Evolutionary conservation across 2,888 invertebrate species (phyloP).

Genomic region (Caenorhabditis auriculariae): DNA sequence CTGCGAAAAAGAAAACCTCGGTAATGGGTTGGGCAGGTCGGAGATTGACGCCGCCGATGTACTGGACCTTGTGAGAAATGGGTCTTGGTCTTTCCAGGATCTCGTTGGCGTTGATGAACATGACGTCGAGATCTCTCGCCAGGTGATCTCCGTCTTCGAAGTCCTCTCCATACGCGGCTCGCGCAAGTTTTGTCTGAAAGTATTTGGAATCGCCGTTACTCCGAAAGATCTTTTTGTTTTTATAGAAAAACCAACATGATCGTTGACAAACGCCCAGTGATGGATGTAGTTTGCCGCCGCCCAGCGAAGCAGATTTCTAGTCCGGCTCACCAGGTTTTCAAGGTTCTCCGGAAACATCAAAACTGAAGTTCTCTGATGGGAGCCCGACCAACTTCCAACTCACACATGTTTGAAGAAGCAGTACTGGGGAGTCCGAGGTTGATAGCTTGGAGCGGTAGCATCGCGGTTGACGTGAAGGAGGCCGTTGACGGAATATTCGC

Average conservation of each 20-base stretch:
- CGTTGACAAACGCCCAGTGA: neutral
- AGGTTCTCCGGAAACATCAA: constrained; percentile 8
- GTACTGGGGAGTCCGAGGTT: constrained; percentile 16
- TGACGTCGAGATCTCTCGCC: constrained; percentile 6
- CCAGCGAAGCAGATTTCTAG: constrained; percentile 17
- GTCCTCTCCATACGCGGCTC: constrained; percentile 6
- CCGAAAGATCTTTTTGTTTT: neutral
- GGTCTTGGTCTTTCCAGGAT: constrained; percentile 42
- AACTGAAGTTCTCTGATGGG: neutral
- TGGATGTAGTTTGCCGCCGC: constrained; percentile 15
- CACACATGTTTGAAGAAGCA: neutral
- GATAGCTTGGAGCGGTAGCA: constrained; percentile 17
- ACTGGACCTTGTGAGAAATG: constrained; percentile 39
- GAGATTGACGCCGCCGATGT: constrained; percentile 45
- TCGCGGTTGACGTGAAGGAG: constrained; percentile 8
- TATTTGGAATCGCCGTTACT: neutral
- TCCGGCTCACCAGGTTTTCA: constrained; percentile 2
- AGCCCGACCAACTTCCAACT: neutral
- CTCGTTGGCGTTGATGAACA: constrained; percentile 50
- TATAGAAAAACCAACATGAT: too few relatives aligned
- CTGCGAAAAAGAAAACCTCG: too few relatives aligned
- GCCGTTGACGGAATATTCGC: constrained; percentile 20
- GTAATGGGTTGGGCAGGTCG: constrained; percentile 7
- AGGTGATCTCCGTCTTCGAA: constrained; percentile 5
- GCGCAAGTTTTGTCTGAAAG: constrained; percentile 4